Base-by-base conservation (phyloP, 2,113 vertebrate genomes). In the Scophthalmus maximus region DNA sequence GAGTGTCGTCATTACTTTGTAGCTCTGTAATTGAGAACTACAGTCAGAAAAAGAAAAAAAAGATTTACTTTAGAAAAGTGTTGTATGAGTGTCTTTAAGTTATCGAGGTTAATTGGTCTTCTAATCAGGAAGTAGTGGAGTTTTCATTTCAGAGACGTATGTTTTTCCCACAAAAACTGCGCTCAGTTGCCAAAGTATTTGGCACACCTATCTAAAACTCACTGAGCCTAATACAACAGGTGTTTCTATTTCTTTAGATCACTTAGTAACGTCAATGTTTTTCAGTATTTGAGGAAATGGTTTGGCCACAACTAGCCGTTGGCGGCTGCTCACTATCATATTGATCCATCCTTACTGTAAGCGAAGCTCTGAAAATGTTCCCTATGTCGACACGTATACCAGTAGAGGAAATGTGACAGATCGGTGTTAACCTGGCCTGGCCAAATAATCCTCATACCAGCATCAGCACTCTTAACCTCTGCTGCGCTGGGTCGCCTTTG, bases 341-440 rank as follows among this genome's bases (percentile, higher is more conserved):
- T 5, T 57, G 3, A 30, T 27, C 23, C 29, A 36, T 34, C 51
- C 26, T 46, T 17, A 47, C 18, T 52, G 14, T 14, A 26, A 26
- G n/a, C 38, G 49, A 1, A 32, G 2, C 6, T 29, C 29, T 32
- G 38, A 55, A 17, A 51, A 67, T 46, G 50, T 30, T 56, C 18
- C 22, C 10, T 32, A 14, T 18, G 2, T 55, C 12, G 17, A 40
- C 12, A 5, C 12, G 3, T 12, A 38, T 36, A 59, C 17, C 17
- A 27, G 34, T 25, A 29, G 42, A 50, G 20, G 8, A 14, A 57
- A 27, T 57, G 22, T 36, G 36, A 15, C 59, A 57, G 30, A 62
- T 62, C 23, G 38, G 22, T 5, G 58, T 80, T 69, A 36, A 69
- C 52, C 36, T 53, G 6, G 1, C 49, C 5, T 66, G 25, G 10